A percentile compares a stretch with the other conserved stretches of the same genome.
Conservation (phyloP, 2,797 vertebrate genomes). For the Phalloptychus januarius region DNA sequence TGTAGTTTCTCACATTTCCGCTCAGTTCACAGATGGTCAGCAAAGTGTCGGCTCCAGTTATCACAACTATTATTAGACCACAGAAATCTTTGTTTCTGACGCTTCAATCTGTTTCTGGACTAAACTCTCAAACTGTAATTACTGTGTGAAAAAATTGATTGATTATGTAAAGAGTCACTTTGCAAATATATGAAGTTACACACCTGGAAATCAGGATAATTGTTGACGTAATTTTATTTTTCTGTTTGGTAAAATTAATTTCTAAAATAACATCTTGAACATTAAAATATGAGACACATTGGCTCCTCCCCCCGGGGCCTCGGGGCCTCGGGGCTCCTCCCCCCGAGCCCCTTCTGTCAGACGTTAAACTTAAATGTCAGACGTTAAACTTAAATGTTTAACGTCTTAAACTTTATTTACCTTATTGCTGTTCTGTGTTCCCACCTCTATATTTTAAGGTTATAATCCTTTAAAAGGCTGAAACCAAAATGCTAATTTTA, state of each 20-base stretch:
- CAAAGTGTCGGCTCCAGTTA: not conserved
- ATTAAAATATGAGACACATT: not conserved
- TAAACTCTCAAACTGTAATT: not conserved
- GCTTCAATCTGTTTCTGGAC: not conserved
- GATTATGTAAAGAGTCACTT: too few species aligned
- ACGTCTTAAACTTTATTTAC: too few species aligned
- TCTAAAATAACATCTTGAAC: not conserved
- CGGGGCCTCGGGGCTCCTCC: too few species aligned
- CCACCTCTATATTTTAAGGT: not conserved
- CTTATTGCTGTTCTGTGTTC: not conserved
- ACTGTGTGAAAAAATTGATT: not conserved
- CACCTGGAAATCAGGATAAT: too few species aligned
- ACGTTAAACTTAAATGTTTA: too few species aligned
- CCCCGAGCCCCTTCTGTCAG: too few species aligned
- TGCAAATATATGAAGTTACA: not conserved
- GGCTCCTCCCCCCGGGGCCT: too few species aligned
- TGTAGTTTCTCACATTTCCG: conserved; percentile 11
- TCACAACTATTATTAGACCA: not conserved
- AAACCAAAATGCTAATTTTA: not conserved
- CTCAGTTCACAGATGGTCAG: conserved; percentile 23
- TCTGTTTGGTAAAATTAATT: not conserved
- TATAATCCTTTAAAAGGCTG: not conserved
- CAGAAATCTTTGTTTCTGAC: not conserved
- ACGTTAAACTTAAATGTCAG: too few species aligned
- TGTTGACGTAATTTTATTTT: not conserved